Percentiles rank a stretch among this genome's conserved stretches.
Conservation (phyloP, 2,113 vertebrate species). For the Micromys minutus region DNA sequence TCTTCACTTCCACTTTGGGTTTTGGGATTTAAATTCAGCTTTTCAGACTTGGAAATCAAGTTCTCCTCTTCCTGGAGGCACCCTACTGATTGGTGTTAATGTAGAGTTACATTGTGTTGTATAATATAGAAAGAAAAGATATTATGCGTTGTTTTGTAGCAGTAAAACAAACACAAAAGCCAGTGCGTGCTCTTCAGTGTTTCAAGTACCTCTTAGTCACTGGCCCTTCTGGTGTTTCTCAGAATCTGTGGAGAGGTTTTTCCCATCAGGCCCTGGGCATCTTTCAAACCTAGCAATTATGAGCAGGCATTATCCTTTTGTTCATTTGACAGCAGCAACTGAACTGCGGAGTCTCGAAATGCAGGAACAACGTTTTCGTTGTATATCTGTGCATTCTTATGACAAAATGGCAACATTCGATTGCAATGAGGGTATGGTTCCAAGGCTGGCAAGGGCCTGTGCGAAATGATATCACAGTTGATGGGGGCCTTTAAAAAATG, state of each 20-base stretch:
- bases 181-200: background rate
- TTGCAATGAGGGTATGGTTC: background rate
- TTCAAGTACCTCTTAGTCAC: background rate
- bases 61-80: background rate
- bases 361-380: background rate
- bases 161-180: background rate
- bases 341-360: background rate
- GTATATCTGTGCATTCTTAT: background rate
- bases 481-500: conserved; percentile 37
- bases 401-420: background rate
- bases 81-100: background rate
- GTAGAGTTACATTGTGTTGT: background rate
- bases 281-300: background rate
- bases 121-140: background rate
- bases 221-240: background rate
- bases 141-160: background rate
- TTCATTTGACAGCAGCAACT: background rate
- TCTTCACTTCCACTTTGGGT: background rate
- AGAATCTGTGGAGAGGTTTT: background rate
- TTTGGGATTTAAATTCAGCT: background rate
- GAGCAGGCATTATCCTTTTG: background rate
- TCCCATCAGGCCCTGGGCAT: background rate
- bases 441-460: conserved; percentile 1
- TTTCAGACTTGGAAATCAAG: background rate
- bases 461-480: conserved; percentile 40